Evolutionary conservation across 2,113 vertebrate species (phyloP), one percentile per base, ranked within the genome.

Genomic region (Ailurus styani): DNA sequence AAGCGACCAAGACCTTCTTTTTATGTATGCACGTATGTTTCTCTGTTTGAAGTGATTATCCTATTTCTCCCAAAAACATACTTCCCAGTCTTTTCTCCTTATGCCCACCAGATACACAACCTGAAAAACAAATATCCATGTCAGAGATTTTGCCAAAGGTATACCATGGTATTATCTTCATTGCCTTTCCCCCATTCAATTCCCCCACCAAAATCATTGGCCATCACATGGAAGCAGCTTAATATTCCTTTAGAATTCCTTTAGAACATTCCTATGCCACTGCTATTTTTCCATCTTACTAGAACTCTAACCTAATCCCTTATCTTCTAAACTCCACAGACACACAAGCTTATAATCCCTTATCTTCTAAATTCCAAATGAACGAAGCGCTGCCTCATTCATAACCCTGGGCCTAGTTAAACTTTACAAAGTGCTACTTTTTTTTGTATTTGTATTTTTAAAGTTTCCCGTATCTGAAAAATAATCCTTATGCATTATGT

Each of bases 241-340:
- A 64, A 50, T 92, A 87, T 72, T 95, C 94, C 78, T 97, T 95
- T 90, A 97, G 95, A 98, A 98, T 86, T 93, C 97, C 90, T 96
- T 97, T 92, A 96, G 97, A 97, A 97, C 97, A 97, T 96, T 96
- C 93, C 77, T 82, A 40, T 15, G 87, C 62, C 91, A 78, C 47
- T 85, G 86, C 70, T 90, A 82, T 40, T 96, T 98, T 82, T 87
- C 82, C 78, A 96, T 66, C 95, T 68, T 91, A 72, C 95, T 93
- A 95, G 97, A 98, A 98, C 97, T 97, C 96, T 95, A 93, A 94
- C 54, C 86, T 92, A 86, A 47, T 77, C 60, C 87, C 82, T 94
- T 75, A 95, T 94, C 95, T 96, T 98, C 96, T 93, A 96, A 97
- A 97, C 87, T 97, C 79, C 91, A 98, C 62, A 92, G 84, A 73